Evolutionary conservation across 2,113 vertebrate genomes (phyloP).

Genomic region (Sclerurus mexicanus): DNA sequence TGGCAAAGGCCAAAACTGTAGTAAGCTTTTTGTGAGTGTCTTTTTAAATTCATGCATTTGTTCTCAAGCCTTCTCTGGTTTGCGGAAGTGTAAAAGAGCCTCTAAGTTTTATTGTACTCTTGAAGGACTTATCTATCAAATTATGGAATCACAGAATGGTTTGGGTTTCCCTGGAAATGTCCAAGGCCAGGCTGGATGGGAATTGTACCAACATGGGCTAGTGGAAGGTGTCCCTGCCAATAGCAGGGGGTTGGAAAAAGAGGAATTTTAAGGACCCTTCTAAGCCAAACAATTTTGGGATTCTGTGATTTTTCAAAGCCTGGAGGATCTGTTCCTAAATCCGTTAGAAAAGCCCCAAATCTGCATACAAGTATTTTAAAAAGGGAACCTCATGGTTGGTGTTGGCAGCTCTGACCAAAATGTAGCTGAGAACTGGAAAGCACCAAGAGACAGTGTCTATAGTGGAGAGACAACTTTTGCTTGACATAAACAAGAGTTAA

Average conservation of each 20-base stretch:
- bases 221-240: neutral
- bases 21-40: neutral
- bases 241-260: too few relatives aligned
- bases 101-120: neutral
- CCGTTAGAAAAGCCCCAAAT: neutral
- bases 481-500: neutral
- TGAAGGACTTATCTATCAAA: neutral
- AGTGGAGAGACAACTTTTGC: neutral
- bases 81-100: neutral
- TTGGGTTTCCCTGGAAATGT: neutral
- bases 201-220: accelerated
- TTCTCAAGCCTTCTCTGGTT: neutral
- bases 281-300: neutral
- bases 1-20: neutral
- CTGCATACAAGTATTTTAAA: neutral
- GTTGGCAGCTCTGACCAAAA: neutral
- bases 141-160: neutral
- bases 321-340: neutral
- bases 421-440: neutral
- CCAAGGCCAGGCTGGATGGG: accelerated
- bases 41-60: neutral
- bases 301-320: neutral
- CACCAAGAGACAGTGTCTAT: too few relatives aligned
- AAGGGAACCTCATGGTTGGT: accelerated
- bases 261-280: neutral